phyloP scores from a whole-genome alignment of 2,113 vertebrate genomes.

The Cyanoliseus patagonus region DNA sequence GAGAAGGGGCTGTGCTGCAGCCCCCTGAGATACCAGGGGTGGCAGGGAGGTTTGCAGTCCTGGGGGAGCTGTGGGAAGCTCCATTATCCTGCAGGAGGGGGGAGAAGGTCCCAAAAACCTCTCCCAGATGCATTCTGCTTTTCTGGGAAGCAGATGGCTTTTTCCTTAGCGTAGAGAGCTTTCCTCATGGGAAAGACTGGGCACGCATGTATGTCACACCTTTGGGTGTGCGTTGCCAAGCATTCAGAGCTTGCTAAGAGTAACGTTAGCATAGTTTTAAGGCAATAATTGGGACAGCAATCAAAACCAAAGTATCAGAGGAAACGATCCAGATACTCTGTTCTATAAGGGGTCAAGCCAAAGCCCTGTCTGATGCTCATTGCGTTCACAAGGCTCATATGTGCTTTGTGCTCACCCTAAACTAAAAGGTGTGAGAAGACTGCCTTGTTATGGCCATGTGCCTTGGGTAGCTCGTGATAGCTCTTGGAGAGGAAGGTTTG shows the following conservation, averaged over 20 bases:
- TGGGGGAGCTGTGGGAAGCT: not conserved
- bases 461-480: not conserved
- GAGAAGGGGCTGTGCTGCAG: not conserved
- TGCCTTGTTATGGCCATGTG: not conserved
- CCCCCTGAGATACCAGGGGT: not conserved
- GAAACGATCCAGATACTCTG: not conserved
- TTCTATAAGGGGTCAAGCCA: not conserved
- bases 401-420: not conserved
- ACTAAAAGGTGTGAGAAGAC: not conserved
- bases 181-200: not conserved
- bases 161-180: not conserved
- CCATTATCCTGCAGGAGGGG: not conserved
- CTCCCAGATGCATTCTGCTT: not conserved
- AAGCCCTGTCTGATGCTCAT: not conserved
- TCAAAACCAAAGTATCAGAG: not conserved
- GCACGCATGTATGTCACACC: fast-evolving
- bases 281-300: not conserved
- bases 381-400: fast-evolving
- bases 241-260: not conserved
- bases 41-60: not conserved
- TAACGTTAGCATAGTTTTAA: not conserved
- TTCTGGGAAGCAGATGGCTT: not conserved
- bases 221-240: not conserved
- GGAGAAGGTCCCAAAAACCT: not conserved
- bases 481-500: not conserved